Evolutionary conservation across 2,113 vertebrate genomes (phyloP).

Genomic region (Solea solea): DNA sequence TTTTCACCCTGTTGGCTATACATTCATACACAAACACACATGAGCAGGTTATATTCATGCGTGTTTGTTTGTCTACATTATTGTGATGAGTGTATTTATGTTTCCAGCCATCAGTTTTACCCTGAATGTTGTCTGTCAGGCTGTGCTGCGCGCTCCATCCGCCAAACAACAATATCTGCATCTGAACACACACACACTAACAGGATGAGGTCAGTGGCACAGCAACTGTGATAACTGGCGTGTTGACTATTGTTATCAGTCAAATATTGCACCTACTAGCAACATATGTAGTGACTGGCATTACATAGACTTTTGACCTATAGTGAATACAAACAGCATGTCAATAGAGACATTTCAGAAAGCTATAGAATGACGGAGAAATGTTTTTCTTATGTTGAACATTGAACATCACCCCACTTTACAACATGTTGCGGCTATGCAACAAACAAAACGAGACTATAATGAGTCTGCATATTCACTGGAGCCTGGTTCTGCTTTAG

Average conservation of each 20-base stretch:
- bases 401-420: constrained; percentile 24
- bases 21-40: constrained; percentile 47
- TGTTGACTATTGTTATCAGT: constrained; percentile 13
- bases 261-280: constrained; percentile 54
- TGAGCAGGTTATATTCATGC: background rate
- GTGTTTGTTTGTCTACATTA: background rate
- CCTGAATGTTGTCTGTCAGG: background rate
- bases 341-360: constrained; percentile 2
- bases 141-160: background rate
- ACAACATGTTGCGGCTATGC: constrained; percentile 30
- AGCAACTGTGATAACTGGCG: constrained; percentile 3
- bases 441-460: constrained; percentile 22
- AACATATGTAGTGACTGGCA: constrained; percentile 13
- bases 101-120: constrained; percentile 20
- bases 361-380: constrained; percentile 13
- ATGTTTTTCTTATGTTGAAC: background rate
- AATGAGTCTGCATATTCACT: constrained; percentile 49
- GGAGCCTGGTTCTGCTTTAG: constrained; percentile 9
- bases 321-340: constrained; percentile 5
- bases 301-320: constrained; percentile 9
- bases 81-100: constrained; percentile 22
- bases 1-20: constrained; percentile 22
- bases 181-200: constrained; percentile 3
- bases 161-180: background rate
- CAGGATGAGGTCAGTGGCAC: constrained; percentile 16